These are phyloP conservation scores for Hyperoplus immaculatus DNA, from an alignment of 2,797 vertebrate genomes.

Conservation along the genomic window DNA sequence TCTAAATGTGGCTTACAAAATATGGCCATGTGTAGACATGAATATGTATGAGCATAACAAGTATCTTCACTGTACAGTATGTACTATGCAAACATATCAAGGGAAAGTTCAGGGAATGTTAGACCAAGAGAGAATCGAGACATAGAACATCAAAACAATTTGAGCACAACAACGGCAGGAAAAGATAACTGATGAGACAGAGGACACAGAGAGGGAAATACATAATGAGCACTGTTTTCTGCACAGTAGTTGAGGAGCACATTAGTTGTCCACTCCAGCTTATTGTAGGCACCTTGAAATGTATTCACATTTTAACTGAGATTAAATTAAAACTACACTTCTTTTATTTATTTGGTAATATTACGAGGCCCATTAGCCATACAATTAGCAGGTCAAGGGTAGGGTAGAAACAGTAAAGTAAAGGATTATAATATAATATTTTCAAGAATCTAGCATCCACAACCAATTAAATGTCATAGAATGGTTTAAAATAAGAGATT, in stretches of 20 bases:
- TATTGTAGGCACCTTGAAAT: not conserved
- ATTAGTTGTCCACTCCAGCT: not conserved
- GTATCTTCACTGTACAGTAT: constrained; percentile 1
- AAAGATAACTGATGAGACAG: not conserved
- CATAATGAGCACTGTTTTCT: not conserved
- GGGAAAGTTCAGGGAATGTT: too few relatives aligned
- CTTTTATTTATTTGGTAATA: not conserved
- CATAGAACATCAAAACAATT: not conserved
- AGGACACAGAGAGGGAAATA: not conserved
- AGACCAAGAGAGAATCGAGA: not conserved
- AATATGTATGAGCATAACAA: constrained; percentile 26
- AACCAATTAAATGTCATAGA: not conserved
- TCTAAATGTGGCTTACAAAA: constrained; percentile 22
- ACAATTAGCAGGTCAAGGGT: not conserved
- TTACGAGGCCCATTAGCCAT: not conserved
- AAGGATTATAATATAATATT: not conserved
- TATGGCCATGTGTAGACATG: constrained; percentile 27
- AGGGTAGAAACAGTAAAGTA: not conserved
- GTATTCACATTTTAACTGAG: not conserved
- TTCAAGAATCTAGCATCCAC: not conserved
- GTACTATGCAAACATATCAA: not conserved
- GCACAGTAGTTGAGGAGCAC: not conserved
- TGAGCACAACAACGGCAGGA: too few relatives aligned
- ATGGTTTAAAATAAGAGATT: not conserved
- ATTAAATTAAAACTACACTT: not conserved